These are phyloP conservation scores for Lepidonotus clava DNA, from an alignment of 2,888 invertebrate species.

Conservation along the genomic window DNA sequence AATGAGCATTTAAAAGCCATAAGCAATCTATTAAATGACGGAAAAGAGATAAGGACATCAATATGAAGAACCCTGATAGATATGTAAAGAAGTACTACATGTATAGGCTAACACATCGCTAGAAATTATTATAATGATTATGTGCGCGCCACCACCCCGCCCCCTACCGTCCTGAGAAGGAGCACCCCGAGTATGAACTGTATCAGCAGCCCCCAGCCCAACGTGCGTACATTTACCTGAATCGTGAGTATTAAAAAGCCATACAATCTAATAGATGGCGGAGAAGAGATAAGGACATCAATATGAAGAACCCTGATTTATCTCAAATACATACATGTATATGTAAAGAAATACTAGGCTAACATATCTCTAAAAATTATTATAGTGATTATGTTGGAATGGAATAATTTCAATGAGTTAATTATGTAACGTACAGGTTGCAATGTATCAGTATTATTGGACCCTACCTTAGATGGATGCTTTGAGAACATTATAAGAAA, in stretches of 20 bases:
- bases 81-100: no score
- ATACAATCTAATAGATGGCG: no score
- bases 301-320: no score
- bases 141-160: slow-evolving; percentile 86
- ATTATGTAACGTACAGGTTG: background rate
- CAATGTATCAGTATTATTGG: background rate
- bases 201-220: slow-evolving; percentile 88
- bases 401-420: no score
- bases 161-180: slow-evolving; percentile 91
- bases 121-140: no score
- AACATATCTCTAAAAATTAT: no score
- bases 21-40: no score
- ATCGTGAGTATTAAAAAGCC: background rate
- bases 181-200: slow-evolving; percentile 92
- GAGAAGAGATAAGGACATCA: background rate
- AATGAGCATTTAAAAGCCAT: background rate
- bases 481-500: slow-evolving; percentile 62
- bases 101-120: no score
- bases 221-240: slow-evolving; percentile 86
- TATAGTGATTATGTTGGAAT: no score
- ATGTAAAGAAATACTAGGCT: no score
- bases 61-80: no score
- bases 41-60: background rate
- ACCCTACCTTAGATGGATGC: slow-evolving; percentile 68
- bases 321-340: no score